phyloP scores from a whole-genome alignment of 1,140 invertebrate genomes.

The Drosophila truncata region DNA sequence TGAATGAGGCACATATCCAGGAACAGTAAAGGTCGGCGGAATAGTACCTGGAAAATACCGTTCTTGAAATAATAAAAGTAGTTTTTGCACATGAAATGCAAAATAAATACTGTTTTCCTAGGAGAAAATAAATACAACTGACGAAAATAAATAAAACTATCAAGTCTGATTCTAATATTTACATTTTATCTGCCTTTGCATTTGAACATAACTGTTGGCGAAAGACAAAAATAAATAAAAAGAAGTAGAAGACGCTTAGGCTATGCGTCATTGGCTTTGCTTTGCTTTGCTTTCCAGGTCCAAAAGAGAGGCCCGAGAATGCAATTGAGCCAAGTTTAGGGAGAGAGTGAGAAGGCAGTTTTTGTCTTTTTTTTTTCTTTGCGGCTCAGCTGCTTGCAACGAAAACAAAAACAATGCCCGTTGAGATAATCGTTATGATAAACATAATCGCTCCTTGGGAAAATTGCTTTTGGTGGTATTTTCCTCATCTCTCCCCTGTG shows the following conservation, averaged over 20 bases:
- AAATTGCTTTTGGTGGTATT: slow-evolving; percentile 40
- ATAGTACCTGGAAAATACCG: slow-evolving; percentile 6
- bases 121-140: neutral
- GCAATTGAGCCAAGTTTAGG: slow-evolving; percentile 28
- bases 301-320: slow-evolving; percentile 36
- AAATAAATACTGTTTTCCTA: neutral
- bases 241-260: slow-evolving; percentile 32
- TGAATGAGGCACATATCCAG: slow-evolving; percentile 64
- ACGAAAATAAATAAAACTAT: neutral
- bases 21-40: slow-evolving; percentile 1
- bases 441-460: slow-evolving; percentile 64
- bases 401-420: slow-evolving; percentile 54
- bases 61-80: neutral
- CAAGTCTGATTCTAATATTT: neutral
- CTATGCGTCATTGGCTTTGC: slow-evolving; percentile 59
- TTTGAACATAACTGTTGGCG: neutral
- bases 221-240: slow-evolving; percentile 9
- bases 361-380: slow-evolving; percentile 10
- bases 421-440: slow-evolving; percentile 72
- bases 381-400: slow-evolving; percentile 49
- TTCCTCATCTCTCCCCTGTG: slow-evolving; percentile 13
- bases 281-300: slow-evolving; percentile 11
- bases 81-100: neutral
- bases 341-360: slow-evolving; percentile 16
- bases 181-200: neutral